A percentile compares a stretch with the other conserved stretches of the same genome.
Conservation (phyloP, 2,888 invertebrate species). For the Lepetodrilus schrolli region DNA sequence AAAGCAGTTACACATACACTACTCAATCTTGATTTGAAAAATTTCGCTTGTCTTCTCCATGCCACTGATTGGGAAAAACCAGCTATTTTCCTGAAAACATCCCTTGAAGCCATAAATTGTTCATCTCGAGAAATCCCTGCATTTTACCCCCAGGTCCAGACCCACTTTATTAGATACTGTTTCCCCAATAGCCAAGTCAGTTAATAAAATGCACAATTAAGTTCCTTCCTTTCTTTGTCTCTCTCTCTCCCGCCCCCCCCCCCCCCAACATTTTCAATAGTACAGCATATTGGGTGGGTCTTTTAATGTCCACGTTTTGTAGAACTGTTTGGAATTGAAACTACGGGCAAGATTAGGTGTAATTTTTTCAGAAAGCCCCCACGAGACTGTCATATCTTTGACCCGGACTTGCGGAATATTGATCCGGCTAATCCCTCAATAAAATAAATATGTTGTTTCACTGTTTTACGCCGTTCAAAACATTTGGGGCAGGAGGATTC, state of each 20-base stretch:
- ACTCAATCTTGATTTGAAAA: too few relatives aligned
- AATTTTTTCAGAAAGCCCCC: too few relatives aligned
- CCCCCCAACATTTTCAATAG: too few relatives aligned
- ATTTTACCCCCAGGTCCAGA: not conserved
- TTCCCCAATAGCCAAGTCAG: not conserved
- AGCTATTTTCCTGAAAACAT: too few relatives aligned
- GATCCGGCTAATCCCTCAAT: slow-evolving; percentile 17
- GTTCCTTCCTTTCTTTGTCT: not conserved
- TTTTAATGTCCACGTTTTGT: not conserved
- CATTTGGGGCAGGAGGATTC: not conserved
- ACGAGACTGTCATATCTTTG: too few relatives aligned
- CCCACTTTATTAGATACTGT: not conserved
- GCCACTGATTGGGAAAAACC: too few relatives aligned
- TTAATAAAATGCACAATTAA: slow-evolving; percentile 21
- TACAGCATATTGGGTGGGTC: slow-evolving; percentile 10
- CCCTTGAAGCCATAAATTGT: too few relatives aligned
- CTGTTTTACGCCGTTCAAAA: slow-evolving; percentile 9
- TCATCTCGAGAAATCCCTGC: too few relatives aligned
- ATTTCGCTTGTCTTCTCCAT: too few relatives aligned
- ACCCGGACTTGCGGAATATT: not conserved
- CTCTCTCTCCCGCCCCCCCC: too few relatives aligned
- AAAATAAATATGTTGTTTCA: slow-evolving; percentile 25
- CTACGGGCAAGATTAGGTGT: not conserved
- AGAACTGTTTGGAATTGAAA: not conserved
- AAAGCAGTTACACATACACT: too few relatives aligned